Evolutionary conservation across 1,140 invertebrate species (phyloP), one percentile per base, ranked within the genome.

Genomic region (Lepidurus arcticus): DNA sequence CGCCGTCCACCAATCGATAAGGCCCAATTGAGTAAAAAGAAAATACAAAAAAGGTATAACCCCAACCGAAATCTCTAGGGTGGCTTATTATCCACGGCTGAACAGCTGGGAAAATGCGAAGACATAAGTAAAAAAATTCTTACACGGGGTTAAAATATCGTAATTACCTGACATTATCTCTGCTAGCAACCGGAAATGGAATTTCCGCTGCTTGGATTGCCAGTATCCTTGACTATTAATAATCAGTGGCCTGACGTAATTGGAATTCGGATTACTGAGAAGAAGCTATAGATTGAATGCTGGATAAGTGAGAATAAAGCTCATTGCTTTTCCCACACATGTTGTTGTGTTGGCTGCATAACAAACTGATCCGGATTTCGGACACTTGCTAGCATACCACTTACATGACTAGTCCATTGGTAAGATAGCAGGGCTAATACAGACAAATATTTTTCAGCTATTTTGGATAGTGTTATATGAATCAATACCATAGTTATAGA

Each of bases 41-140:
- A 47, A 47, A 47, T 11, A 16, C 10, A 16, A 21, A 65, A 65
- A 65, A 21, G 21, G 53, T 13, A 65, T 65, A 13, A 65, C 16
- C 53, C 21, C 53, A 65, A 21, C 53, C 21, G 53, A 21, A 65
- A 65, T 65, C 53, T 65, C 53, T 65, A 65, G 53, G 53, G 53
- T n/a, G 53, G 53, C 16, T 65, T 65, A 65, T 65, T 65, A 65
- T 65, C 53, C 53, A 65, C 53, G 53, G 53, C 2, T 21, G 53
- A 65, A 65, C 53, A 65, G 53, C 53, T 65, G 53, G 53, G 13
- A 16, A 65, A 21, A 13, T 13, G 16, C 53, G 53, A 9, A 21
- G n/a, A 9, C 1, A 13, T 0, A 65, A 65, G 53, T 65, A 21
- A 65, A 21, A 65, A 65, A 65, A 4, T 2, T 34, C 34, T 34